phyloP scores from a whole-genome alignment of 2,113 vertebrate genomes.

The Alexandromys fortis region DNA sequence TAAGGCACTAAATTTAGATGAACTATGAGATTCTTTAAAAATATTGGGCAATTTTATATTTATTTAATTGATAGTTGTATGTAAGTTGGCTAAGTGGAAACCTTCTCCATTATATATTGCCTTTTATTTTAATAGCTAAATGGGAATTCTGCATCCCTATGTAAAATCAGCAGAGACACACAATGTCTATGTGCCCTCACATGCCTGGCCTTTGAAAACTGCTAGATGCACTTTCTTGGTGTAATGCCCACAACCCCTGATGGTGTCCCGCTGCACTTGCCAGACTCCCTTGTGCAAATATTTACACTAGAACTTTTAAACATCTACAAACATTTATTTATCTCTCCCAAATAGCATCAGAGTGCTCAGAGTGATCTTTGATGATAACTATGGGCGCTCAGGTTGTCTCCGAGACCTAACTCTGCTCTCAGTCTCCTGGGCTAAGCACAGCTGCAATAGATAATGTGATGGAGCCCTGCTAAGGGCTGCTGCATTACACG shows the following conservation, averaged over 20 bases:
- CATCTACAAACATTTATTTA: constrained; percentile 34
- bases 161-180: background rate
- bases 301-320: constrained; percentile 61
- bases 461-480: background rate
- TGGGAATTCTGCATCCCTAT: background rate
- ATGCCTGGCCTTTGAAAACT: background rate
- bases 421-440: background rate
- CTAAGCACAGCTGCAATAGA: background rate
- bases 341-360: constrained; percentile 12
- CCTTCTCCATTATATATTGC: background rate
- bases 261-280: background rate
- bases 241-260: background rate
- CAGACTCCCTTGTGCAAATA: constrained; percentile 60
- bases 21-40: constrained; percentile 10
- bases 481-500: background rate
- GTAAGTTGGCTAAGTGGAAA: constrained; percentile 18
- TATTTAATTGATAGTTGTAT: background rate
- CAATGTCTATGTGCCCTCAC: background rate
- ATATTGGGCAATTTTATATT: background rate
- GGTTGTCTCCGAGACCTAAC: background rate
- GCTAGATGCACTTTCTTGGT: background rate
- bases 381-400: background rate
- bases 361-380: background rate
- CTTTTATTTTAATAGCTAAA: constrained; percentile 26
- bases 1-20: background rate